Percentiles rank a stretch among this genome's conserved stretches.
These are phyloP conservation scores for Mellilla xanthometata DNA, from an alignment of 2,888 invertebrate species.

Conservation along the genomic window DNA sequence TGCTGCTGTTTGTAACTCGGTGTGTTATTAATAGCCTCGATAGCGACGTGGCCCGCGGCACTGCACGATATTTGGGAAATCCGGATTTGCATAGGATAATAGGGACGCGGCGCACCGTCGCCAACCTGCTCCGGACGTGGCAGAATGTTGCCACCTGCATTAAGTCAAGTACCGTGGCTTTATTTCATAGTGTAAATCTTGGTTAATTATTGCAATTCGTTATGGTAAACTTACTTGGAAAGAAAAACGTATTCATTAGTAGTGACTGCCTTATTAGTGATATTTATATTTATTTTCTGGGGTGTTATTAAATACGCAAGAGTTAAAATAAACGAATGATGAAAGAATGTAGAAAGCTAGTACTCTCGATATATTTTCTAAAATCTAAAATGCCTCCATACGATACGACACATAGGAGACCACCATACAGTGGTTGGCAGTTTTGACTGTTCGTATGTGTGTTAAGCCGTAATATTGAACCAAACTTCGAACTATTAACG, in stretches of 20 bases:
- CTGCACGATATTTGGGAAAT: conserved; percentile 75
- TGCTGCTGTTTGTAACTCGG: conserved; percentile 62
- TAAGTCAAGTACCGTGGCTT: conserved; percentile 1
- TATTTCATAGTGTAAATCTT: too few species aligned
- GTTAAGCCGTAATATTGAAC: too few species aligned
- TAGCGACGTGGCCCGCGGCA: conserved; percentile 72
- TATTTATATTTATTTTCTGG: too few species aligned
- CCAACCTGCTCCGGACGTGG: conserved; percentile 46
- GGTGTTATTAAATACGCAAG: too few species aligned
- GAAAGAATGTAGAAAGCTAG: too few species aligned
- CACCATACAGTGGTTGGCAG: conserved; percentile 29
- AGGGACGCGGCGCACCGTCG: conserved; percentile 48
- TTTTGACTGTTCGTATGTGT: too few species aligned
- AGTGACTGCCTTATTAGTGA: too few species aligned
- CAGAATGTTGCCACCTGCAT: conserved; percentile 18
- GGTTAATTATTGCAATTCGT: too few species aligned
- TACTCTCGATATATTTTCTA: conserved; percentile 34
- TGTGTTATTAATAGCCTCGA: conserved; percentile 77
- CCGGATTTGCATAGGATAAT: conserved; percentile 81
- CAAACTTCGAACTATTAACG: too few species aligned
- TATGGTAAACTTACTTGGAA: too few species aligned
- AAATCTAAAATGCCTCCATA: conserved; percentile 39
- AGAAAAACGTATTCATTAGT: too few species aligned
- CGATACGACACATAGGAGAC: conserved; percentile 31
- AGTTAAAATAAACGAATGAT: too few species aligned